phyloP scores from a whole-genome alignment of 2,888 invertebrate genomes.

The Merodon equestris region DNA sequence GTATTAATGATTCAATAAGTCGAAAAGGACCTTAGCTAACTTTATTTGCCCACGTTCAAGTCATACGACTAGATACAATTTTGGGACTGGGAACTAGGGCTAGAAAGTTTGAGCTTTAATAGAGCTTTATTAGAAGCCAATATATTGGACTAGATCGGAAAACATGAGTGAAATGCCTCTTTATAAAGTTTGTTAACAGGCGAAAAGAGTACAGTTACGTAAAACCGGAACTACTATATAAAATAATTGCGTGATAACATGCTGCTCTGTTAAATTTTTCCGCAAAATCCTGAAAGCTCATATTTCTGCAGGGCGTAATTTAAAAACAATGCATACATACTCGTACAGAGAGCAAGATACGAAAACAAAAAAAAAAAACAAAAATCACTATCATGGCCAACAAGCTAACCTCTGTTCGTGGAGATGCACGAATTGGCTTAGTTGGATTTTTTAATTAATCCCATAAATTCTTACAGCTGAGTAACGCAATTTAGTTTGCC shows the following conservation, averaged over 20 bases:
- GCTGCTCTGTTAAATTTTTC: neutral
- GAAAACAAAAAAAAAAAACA: neutral
- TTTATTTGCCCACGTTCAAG: no score
- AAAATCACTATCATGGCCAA: neutral
- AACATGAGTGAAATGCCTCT: no score
- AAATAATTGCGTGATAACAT: neutral
- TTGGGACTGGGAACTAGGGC: no score
- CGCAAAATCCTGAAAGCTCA: slow-evolving; percentile 32
- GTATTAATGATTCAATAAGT: no score
- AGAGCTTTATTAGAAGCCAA: no score
- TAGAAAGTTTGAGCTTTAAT: no score
- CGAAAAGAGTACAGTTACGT: no score
- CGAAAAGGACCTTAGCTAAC: no score
- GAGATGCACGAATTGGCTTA: slow-evolving; percentile 55
- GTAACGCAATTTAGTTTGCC: slow-evolving; percentile 65
- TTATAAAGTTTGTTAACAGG: no score
- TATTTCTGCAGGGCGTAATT: slow-evolving; percentile 39
- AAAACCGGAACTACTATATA: neutral
- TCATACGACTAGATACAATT: no score
- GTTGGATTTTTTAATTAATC: slow-evolving; percentile 69
- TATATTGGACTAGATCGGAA: no score
- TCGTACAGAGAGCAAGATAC: neutral
- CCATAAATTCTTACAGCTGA: slow-evolving; percentile 68
- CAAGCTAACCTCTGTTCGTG: slow-evolving; percentile 40
- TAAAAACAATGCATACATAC: slow-evolving; percentile 30